Evolutionary conservation across 2,113 vertebrate genomes (phyloP), one percentile per base, ranked within the genome.

Genomic region (Hemiprocne comata): DNA sequence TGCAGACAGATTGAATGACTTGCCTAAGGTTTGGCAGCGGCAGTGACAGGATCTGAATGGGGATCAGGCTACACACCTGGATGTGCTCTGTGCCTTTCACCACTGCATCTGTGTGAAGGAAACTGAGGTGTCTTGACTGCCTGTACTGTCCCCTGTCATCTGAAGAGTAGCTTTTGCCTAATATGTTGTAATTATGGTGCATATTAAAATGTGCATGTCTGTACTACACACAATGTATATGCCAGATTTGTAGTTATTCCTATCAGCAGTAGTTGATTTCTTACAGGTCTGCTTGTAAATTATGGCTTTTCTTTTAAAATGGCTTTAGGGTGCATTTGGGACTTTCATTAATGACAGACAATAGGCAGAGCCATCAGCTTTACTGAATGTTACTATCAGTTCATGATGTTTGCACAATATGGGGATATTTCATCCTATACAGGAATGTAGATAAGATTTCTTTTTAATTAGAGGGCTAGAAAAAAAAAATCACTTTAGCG

Each of bases 381-480:
- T 70, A 24, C 50, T 53, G 38, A 70, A 77, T 13, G 25, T 21
- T 26, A 36, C 62, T 67, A 64, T 28, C 46, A 76, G 40, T 73
- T 89, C 76, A 65, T 16, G 11, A 75, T 75, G 42, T 65, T 44
- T 76, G 46, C 44, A 55, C 54, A 51, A 57, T 71, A 72, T 64
- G 79, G 46, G 71, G 50, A 29, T 96, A 82, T 78, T 85, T 89
- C 31, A 36, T 51, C 18, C 21, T 33, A 33, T n/a, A 38, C 11
- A 78, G 51, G 58, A 92, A 90, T 58, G 33, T 72, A 78, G 53
- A n/a, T 26, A 64, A 90, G 69, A 93, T 73, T 42, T 95, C 53
- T 58, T 93, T 95, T 94, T 91, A 94, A 95, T 94, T 89, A 94
- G 70, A 89, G 31, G 6, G 5, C 20, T 76, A 55, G 29, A 7